These are phyloP conservation scores for Sebastes kiyomatsui DNA, from an alignment of 2,797 vertebrate species.

Conservation along the genomic window DNA sequence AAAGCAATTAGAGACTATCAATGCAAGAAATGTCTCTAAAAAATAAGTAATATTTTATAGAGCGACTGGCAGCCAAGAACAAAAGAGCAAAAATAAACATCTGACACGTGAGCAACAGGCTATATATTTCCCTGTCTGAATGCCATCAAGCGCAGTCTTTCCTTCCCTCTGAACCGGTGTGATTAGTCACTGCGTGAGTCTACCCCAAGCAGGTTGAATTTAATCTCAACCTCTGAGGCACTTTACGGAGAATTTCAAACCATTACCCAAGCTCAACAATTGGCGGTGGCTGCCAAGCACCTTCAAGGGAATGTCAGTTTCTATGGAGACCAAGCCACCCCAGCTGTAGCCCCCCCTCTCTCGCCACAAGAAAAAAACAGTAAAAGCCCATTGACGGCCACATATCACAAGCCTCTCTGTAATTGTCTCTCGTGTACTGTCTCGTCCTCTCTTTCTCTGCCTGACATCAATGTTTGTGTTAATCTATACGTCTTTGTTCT, in stretches of 20 bases:
- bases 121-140: conserved; percentile 20
- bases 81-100: conserved; percentile 4
- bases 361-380: conserved; percentile 13
- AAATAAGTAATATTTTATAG: neutral
- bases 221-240: conserved; percentile 67
- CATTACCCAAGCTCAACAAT: conserved; percentile 76
- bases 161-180: conserved; percentile 27
- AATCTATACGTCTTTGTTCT: conserved; percentile 35
- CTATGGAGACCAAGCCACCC: conserved; percentile 77
- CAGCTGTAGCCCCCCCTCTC: conserved; percentile 34
- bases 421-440: conserved; percentile 13
- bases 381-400: conserved; percentile 41
- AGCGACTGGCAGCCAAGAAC: neutral
- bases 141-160: conserved; percentile 26
- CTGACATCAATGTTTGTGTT: conserved; percentile 39
- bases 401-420: conserved; percentile 36
- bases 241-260: conserved; percentile 72
- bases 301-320: conserved; percentile 80
- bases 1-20: neutral
- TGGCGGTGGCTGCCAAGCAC: conserved; percentile 64
- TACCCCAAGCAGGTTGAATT: conserved; percentile 46
- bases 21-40: neutral
- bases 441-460: conserved; percentile 4
- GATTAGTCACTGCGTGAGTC: conserved; percentile 47
- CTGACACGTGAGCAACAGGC: conserved; percentile 1